Evolutionary conservation across 2,797 vertebrate genomes (phyloP).

Genomic region (Odontamblyopus lacepedii): DNA sequence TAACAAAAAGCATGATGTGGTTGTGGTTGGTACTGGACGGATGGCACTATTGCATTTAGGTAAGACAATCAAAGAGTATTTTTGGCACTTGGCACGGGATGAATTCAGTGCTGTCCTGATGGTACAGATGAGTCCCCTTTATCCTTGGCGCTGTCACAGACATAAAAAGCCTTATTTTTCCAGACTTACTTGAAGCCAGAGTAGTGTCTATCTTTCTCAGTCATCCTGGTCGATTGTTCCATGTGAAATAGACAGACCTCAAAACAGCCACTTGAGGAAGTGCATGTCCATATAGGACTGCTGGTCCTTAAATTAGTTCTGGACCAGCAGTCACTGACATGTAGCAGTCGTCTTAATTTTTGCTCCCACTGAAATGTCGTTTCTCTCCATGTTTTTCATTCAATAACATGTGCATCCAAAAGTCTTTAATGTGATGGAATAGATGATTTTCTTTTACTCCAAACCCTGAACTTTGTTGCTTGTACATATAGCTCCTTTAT

Average conservation of each 20-base stretch:
- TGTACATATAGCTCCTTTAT: conserved; percentile 32
- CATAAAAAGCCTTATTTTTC: conserved; percentile 9
- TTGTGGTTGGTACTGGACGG: conserved; percentile 61
- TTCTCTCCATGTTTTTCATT: conserved; percentile 23
- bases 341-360: conserved; percentile 23
- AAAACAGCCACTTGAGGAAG: conserved; percentile 39
- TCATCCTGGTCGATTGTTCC: conserved; percentile 24
- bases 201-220: conserved; percentile 12
- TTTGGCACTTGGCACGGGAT: conserved; percentile 72
- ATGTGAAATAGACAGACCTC: conserved; percentile 23
- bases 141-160: conserved; percentile 29
- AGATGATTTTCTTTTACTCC: conserved; percentile 33
- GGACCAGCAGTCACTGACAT: conserved; percentile 17
- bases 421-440: conserved; percentile 20
- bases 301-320: conserved; percentile 10
- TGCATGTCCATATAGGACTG: conserved; percentile 21
- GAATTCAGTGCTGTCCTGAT: conserved; percentile 56
- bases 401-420: conserved; percentile 48
- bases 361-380: conserved; percentile 12
- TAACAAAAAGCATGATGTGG: conserved; percentile 49
- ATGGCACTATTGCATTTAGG: conserved; percentile 73
- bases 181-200: conserved; percentile 16
- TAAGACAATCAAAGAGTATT: conserved; percentile 53
- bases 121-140: conserved; percentile 22
- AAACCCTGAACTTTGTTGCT: conserved; percentile 48